Evolutionary conservation across 2,888 invertebrate genomes (phyloP).

Genomic region (Drosophila hawaiiensis): DNA sequence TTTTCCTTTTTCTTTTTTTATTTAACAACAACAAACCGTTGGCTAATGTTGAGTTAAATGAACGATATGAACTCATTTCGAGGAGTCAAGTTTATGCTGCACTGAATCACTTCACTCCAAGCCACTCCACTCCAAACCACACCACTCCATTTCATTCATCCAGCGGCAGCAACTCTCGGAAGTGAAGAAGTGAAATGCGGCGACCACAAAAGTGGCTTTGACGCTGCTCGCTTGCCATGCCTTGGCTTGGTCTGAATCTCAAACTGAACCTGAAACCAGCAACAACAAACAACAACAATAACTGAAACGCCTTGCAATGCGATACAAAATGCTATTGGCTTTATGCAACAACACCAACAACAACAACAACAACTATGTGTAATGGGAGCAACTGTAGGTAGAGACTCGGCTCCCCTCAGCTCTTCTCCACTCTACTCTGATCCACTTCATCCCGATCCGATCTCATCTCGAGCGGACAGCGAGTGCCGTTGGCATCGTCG

Average conservation of each 20-base stretch:
- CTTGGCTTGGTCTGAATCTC: conserved; percentile 39
- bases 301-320: conserved; percentile 69
- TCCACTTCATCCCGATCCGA: conserved; percentile 18
- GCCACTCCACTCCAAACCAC: conserved; percentile 4
- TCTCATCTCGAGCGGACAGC: conserved; percentile 38
- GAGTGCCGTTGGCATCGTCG: conserved; percentile 61
- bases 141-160: conserved; percentile 61
- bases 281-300: conserved; percentile 35
- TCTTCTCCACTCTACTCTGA: neutral
- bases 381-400: conserved; percentile 50
- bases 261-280: conserved; percentile 72
- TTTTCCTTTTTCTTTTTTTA: conserved; percentile 18
- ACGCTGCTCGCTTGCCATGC: conserved; percentile 18
- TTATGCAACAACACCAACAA: conserved; percentile 57
- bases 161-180: conserved; percentile 63
- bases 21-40: conserved; percentile 32
- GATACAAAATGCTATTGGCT: conserved; percentile 73
- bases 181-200: conserved; percentile 69
- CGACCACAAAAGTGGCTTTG: conserved; percentile 69
- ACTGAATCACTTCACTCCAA: conserved; percentile 51
- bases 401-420: conserved; percentile 3
- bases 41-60: conserved; percentile 53
- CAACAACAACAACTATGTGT: conserved; percentile 34
- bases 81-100: conserved; percentile 72
- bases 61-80: conserved; percentile 77